Percentiles rank a stretch among this genome's conserved stretches.
phyloP scores from a whole-genome alignment of 2,113 vertebrate genomes.

The Callithrix jacchus region DNA sequence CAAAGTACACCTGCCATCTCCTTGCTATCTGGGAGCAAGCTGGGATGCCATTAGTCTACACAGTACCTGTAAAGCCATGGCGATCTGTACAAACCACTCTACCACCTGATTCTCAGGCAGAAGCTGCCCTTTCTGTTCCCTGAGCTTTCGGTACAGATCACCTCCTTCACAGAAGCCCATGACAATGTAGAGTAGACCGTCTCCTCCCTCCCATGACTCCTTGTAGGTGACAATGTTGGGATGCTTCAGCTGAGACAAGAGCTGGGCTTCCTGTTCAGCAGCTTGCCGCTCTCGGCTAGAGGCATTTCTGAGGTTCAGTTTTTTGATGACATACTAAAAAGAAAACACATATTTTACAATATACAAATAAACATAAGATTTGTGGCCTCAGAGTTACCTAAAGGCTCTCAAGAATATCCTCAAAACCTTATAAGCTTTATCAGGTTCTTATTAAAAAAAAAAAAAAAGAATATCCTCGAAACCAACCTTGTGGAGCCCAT shows the following conservation, averaged over 20 bases:
- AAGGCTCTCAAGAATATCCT: not conserved
- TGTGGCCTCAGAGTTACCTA: not conserved
- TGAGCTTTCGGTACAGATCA: constrained; percentile 95
- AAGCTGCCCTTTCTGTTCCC: constrained; percentile 93
- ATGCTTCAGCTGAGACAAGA: constrained; percentile 93
- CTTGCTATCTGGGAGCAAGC: not conserved
- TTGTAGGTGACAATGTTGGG: constrained; percentile 98
- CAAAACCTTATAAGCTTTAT: not conserved
- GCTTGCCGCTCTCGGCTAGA: constrained; percentile 90
- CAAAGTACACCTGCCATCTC: not conserved
- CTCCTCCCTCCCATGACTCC: constrained; percentile 96
- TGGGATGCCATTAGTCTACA: not conserved
- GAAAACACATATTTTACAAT: constrained; percentile 34
- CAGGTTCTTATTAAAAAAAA: too few species aligned
- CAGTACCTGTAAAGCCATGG: constrained; percentile 96
- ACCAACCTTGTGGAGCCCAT: not conserved
- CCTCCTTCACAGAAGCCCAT: constrained; percentile 99
- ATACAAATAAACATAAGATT: constrained; percentile 19
- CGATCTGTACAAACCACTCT: constrained; percentile 99
- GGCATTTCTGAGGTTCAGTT: constrained; percentile 91
- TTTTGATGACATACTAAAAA: constrained; percentile 96
- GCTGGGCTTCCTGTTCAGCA: constrained; percentile 96
- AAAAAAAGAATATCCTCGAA: not conserved
- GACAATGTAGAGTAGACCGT: constrained; percentile 94
- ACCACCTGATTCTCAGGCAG: constrained; percentile 94